Base-by-base conservation (phyloP, 1,140 invertebrate species). In the Magallana ariakensis region DNA sequence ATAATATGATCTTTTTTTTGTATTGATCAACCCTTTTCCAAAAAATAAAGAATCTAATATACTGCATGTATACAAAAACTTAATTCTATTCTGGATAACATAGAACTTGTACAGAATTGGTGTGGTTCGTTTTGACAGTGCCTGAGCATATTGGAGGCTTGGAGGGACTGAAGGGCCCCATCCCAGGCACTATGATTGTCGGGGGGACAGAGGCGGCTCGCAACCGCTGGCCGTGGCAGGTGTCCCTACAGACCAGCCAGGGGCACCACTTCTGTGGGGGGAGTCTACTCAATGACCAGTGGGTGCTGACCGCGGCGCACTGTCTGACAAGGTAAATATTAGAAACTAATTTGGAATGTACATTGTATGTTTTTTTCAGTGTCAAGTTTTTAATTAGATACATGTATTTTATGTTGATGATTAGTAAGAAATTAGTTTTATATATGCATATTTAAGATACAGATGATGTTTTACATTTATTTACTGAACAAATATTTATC, bases 231-330 rank as follows among this genome's bases (percentile, higher is more conserved):
- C 91, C 92, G 16, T 92, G 92, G 92, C 89, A 89, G 56, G 91
- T 89, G 11, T 91, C 89, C 2, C 56, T 92, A 15, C 86, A 88
- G n/a, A 84, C 60, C n/a, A 57, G 33, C n/a, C 15, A 53, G 22
- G 92, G 90, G 5, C 84, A 91, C 53, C 94, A 93, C 57, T 95
- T 97, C 7, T 98, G 97, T 91, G 97, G 97, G 16, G 97, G 96
- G 80, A 96, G 96, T 9, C 96, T 98, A 75, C 96, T 97, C 66
- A 95, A 96, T 83, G 95, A 95, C 5, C 96, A 96, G 91, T 96
- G 96, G 22, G 96, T 97, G 4, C 90, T 97, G 1, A 97, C 97
- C 1, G 95, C 97, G 8, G 97, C 97, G 70, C 96, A 97, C 90
- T 98, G 97, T 92, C 57, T 92, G 0, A 85, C 86, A 13, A 86